Evolutionary conservation across 1,140 invertebrate genomes (phyloP), one percentile per base, ranked within the genome.

Genomic region (Eumeta japonica): DNA sequence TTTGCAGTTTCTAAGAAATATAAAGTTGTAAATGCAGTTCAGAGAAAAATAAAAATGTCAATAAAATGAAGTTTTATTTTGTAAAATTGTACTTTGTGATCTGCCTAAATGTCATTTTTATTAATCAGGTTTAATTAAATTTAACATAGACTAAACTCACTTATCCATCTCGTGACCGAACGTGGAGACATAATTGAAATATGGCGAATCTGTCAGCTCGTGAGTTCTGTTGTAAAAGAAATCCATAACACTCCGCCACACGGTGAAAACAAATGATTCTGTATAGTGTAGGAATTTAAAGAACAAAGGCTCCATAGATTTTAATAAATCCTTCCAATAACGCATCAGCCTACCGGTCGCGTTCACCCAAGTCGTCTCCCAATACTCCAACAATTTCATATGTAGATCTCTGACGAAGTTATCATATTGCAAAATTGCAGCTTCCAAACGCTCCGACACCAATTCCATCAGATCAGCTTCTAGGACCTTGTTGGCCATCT

Each of bases 211-310:
- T 1, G 89, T 83, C 24, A 92, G 61, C 45, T 90, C 88, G 29
- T 86, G 83, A 35, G 83, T 84, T 2, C 86, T 79, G 17, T 87
- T 83, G 46, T 90, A 89, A 28, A 92, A 78, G 50, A 90, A 91
- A 45, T 90, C 88, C 81, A 75, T 63, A 9, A 89, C 64, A 41
- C 88, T 84, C 43, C 83, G 83, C 63, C 85, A 83, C 0, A 86
- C 79, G 36, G 86, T 83, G 78, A 86, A 89, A 0, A 80, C 75
- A 4, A 85, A 81, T 0, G 81, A 81, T 56, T 92, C 89, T 0
- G 85, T 49, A 48, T 89, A 88, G 58, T 89, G 86, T 28, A 87
- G 57, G 13, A 88, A 67, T 37, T 84, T 83, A 16, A 90, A 83
- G 44, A 90, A 86, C 24, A 85, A 75, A 1, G 89, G 89, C 51